Evolutionary conservation across 1,140 invertebrate genomes (phyloP).

Genomic region (Chrysoperla carnea): DNA sequence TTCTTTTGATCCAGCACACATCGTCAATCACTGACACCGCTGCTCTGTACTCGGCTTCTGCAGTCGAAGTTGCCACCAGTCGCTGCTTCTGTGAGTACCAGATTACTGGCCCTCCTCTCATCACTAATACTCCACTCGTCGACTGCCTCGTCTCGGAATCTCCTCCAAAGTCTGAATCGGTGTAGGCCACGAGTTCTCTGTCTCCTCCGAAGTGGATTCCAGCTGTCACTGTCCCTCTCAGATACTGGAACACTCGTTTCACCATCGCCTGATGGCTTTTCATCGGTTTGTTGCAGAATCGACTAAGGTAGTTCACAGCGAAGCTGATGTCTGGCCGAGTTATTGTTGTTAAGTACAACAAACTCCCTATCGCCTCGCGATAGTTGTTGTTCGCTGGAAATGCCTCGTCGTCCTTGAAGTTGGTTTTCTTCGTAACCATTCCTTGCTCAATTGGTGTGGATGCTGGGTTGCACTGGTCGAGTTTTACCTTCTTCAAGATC

Average conservation of each 20-base stretch:
- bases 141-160: too few relatives aligned
- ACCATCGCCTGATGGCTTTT: constrained; percentile 14
- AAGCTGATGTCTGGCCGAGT: constrained; percentile 21
- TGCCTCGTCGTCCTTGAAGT: constrained; percentile 4
- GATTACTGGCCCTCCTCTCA: too few relatives aligned
- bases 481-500: constrained; percentile 7
- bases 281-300: constrained; percentile 12
- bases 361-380: constrained; percentile 16
- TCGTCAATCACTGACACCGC: too few relatives aligned
- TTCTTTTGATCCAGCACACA: too few relatives aligned
- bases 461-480: constrained; percentile 4
- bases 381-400: constrained; percentile 7
- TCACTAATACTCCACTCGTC: too few relatives aligned
- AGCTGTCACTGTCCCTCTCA: constrained; percentile 12
- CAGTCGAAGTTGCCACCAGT: too few relatives aligned
- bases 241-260: constrained; percentile 16
- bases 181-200: constrained; percentile 3
- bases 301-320: constrained; percentile 15
- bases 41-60: too few relatives aligned
- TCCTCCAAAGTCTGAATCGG: too few relatives aligned
- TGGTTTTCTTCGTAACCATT: constrained; percentile 6
- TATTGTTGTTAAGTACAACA: constrained; percentile 18
- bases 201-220: constrained; percentile 9
- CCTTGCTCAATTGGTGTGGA: constrained; percentile 9
- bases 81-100: too few relatives aligned